A percentile compares a stretch with the other conserved stretches of the same genome.
Evolutionary conservation across 2,888 invertebrate genomes (phyloP).

Genomic region (Colostygia pectinataria): DNA sequence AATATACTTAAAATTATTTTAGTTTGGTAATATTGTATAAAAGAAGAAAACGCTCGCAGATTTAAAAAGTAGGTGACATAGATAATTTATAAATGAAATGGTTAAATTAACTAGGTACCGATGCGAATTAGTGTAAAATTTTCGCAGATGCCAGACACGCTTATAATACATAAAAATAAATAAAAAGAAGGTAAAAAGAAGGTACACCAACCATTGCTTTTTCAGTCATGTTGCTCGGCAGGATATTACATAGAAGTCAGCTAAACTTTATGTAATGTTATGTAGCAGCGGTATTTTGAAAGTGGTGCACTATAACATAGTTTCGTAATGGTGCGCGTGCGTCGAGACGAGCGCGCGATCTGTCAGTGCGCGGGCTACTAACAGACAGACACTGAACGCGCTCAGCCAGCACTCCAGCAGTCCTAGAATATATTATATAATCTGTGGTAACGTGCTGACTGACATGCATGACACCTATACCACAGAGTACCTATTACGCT

Average conservation of each 20-base stretch:
- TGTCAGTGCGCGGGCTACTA: slow-evolving; percentile 52
- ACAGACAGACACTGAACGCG: slow-evolving; percentile 1
- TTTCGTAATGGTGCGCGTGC: slow-evolving; percentile 42
- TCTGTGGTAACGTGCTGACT: slow-evolving; percentile 3
- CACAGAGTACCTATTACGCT: too few species aligned
- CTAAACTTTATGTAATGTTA: not conserved
- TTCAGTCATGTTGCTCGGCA: slow-evolving; percentile 44
- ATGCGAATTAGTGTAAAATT: too few species aligned
- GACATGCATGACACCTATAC: too few species aligned
- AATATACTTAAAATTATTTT: too few species aligned
- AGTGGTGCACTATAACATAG: slow-evolving; percentile 44
- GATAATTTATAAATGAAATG: too few species aligned
- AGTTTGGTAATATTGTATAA: too few species aligned
- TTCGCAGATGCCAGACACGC: too few species aligned
- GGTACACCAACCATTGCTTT: slow-evolving; percentile 54
- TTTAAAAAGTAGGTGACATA: too few species aligned
- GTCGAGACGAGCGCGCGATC: slow-evolving; percentile 52
- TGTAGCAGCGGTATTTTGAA: slow-evolving; percentile 29
- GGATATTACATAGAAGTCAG: slow-evolving; percentile 26
- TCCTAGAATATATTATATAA: not conserved
- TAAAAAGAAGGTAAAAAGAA: slow-evolving; percentile 21
- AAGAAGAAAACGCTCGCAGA: too few species aligned
- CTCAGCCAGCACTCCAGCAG: not conserved
- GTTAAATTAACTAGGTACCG: too few species aligned
- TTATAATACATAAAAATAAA: too few species aligned